Evolutionary conservation across 2,888 invertebrate genomes (phyloP), one percentile per base, ranked within the genome.

Genomic region (Tupiocoris notatus): DNA sequence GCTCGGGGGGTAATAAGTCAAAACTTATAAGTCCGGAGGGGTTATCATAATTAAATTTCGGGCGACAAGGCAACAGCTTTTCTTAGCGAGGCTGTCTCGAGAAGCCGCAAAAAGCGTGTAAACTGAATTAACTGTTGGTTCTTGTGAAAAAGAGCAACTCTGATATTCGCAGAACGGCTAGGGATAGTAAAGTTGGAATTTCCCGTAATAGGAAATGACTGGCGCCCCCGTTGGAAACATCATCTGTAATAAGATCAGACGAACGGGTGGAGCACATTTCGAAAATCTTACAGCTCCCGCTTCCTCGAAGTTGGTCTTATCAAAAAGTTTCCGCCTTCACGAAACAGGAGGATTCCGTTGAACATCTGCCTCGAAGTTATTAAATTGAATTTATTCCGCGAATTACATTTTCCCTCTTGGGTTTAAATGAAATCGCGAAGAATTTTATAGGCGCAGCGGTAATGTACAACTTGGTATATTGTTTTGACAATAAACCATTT

Each of bases 21-120:
- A 63, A 73, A 62, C 62, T 62, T 73, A 18, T 61, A 57, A 23
- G 54, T 25, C n/a, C 54, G 59, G 20, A 20, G 23, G 71, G 56
- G 63, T 25, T 73, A 73, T 73, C 73, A 63, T 73, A 73, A 73
- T 73, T 73, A 62, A 73, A 73, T 73, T 73, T 73, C 56, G 54
- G 22, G 54, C 61, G 62, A 73, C 61, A 63, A 73, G 73, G 25
- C 73, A 62, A 73, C 73, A 63, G 73, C 73, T 70, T 70, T 70
- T 70, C 70, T 70, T 70, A 23, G 59, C 58, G 57, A 22, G 59
- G 59, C 24, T 18, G 22, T n/a, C 56, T 20, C 17, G 54, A 23
- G 18, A 70, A 25, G 22, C 70, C 70, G 25, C 70, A 70, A 70
- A 70, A 70, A 70, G 70, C 59, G 70, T 58, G 70, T 70, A 54